Evolutionary conservation across 1,140 invertebrate genomes (phyloP).

Genomic region (Ips nitidus): DNA sequence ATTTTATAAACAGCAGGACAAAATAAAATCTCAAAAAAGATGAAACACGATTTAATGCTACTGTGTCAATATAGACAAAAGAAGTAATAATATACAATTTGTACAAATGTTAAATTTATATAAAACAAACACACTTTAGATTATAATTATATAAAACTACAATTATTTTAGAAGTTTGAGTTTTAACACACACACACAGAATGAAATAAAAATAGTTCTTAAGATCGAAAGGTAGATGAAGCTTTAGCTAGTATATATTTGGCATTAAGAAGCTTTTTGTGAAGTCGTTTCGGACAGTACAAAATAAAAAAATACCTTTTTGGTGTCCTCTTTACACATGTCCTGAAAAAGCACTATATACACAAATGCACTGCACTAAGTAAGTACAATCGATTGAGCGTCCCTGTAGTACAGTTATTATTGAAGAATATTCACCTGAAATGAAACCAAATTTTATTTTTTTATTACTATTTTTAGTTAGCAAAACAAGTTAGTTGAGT

Average conservation of each 20-base stretch:
- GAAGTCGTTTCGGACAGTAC: background rate
- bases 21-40: no score
- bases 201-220: background rate
- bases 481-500: background rate
- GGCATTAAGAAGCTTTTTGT: background rate
- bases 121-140: no score
- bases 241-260: background rate
- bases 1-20: no score
- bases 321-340: background rate
- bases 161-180: background rate
- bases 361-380: conserved; percentile 20
- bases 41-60: no score
- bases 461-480: background rate
- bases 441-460: background rate
- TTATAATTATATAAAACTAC: no score
- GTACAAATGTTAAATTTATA: no score
- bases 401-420: background rate
- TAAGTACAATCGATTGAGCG: conserved; percentile 21
- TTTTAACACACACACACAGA: background rate
- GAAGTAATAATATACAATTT: no score
- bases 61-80: no score
- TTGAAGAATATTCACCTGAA: background rate
- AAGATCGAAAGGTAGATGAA: background rate
- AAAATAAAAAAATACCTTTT: background rate
- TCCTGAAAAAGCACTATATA: conserved; percentile 6